Evolutionary conservation across 2,797 vertebrate genomes (phyloP), one percentile per base, ranked within the genome.

Genomic region (Otolemur crassicaudatus): DNA sequence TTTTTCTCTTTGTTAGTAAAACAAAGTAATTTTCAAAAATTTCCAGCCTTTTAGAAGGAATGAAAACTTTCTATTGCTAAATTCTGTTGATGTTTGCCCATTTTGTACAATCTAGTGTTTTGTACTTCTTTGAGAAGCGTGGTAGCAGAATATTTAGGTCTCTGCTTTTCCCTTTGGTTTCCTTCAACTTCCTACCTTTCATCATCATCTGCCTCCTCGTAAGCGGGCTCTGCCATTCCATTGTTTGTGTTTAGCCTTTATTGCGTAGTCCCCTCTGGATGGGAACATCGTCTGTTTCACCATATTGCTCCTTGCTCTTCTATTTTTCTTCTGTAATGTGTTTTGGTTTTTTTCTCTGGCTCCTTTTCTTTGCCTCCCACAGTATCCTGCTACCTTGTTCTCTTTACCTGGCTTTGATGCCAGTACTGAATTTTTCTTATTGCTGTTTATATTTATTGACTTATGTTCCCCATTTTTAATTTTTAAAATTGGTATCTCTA

Each of bases 331-430:
- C 17, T 29, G 0, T 79, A 29, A 9, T 58, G 58, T 88, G 1
- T 40, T 22, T 43, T 63, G 11, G 46, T 72, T 94, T 63, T 40
- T 90, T 27, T 80, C 49, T 72, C 43, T 77, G 29, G 9, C 0
- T 20, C 63, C 31, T 94, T 67, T 87, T 37, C 25, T 11, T 75
- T 12, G 1, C 79, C 22, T 37, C 60, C 16, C 23, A 70, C 34
- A 23, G 37, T 70, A 3, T 72, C 37, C n/a, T 92, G 6, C 53
- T 40, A 7, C 3, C 13, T 89, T 89, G 2, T 46, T 63, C 79
- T 82, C 76, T 90, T 86, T 87, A 73, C 88, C 29, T 76, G 81
- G 46, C 37, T n/a, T 87, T 91, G 53, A 93, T 40, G 73, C 67
- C 40, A 85, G 4, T 22, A 40, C 31, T 17, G 43, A 34, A 40